Conservation (phyloP, 1,140 invertebrate species). For the Elymnias hypermnestra region DNA sequence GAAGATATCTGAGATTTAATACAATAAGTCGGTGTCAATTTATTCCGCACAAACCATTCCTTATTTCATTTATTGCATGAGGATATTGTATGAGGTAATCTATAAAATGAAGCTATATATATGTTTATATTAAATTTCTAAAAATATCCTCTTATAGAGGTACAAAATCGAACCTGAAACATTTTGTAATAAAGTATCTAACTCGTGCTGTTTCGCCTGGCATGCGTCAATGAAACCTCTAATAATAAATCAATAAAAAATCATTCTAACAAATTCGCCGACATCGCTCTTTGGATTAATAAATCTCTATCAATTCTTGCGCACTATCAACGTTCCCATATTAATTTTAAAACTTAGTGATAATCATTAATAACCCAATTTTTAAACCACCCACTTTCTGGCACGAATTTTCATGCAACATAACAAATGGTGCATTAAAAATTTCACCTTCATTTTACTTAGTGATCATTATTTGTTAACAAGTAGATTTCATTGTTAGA, state of each 20-base stretch:
- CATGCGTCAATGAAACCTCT: not conserved
- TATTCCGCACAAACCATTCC: too few relatives aligned
- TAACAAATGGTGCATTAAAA: not conserved
- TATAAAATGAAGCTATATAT: too few relatives aligned
- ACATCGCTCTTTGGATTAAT: slow-evolving; percentile 3
- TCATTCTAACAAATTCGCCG: slow-evolving; percentile 4
- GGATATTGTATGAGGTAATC: too few relatives aligned
- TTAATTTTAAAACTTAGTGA: slow-evolving; percentile 1
- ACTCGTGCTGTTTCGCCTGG: too few relatives aligned
- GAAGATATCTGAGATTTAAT: too few relatives aligned
- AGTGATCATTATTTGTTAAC: not conserved
- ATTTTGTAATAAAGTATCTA: too few relatives aligned
- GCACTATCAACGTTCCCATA: not conserved
- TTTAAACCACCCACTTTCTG: slow-evolving; percentile 1
- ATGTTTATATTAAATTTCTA: too few relatives aligned
- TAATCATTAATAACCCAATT: slow-evolving; percentile 6
- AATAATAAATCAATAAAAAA: slow-evolving; percentile 3
- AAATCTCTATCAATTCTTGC: slow-evolving; percentile 2
- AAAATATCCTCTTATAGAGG: too few relatives aligned
- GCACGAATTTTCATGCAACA: slow-evolving; percentile 5
- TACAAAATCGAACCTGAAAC: too few relatives aligned
- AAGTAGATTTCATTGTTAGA: too few relatives aligned
- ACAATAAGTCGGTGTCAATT: too few relatives aligned
- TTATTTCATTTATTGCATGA: too few relatives aligned
- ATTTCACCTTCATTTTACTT: not conserved